Conservation (phyloP, 2,888 invertebrate species). For the Luperina testacea region DNA sequence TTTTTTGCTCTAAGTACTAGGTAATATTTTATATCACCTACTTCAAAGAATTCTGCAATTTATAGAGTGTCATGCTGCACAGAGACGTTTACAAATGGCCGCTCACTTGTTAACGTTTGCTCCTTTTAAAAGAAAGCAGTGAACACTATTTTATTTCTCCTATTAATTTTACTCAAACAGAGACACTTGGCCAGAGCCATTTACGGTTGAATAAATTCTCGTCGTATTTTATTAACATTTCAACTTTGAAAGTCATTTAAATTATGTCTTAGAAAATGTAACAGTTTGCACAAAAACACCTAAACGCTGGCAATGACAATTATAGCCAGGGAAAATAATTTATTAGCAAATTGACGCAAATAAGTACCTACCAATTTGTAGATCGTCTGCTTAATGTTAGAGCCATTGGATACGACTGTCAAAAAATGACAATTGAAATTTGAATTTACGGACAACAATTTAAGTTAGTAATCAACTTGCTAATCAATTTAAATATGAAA, state of each 20-base stretch:
- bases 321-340: neutral
- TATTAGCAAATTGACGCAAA: neutral
- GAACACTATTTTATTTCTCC: slow-evolving; percentile 35
- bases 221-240: slow-evolving; percentile 9
- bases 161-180: slow-evolving; percentile 30
- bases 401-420: neutral
- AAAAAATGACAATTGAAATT: neutral
- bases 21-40: slow-evolving; percentile 32
- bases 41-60: slow-evolving; percentile 42
- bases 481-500: neutral
- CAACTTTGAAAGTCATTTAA: neutral
- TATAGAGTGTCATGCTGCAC: slow-evolving; percentile 41
- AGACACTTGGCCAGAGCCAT: neutral
- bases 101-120: slow-evolving; percentile 57
- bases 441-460: neutral
- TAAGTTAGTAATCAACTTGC: neutral
- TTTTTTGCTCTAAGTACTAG: neutral
- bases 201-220: slow-evolving; percentile 22
- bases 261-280: neutral
- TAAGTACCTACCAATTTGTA: neutral
- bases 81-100: slow-evolving; percentile 55
- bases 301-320: too few relatives aligned
- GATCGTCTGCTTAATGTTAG: neutral
- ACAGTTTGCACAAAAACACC: neutral
- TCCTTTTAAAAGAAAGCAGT: slow-evolving; percentile 45